Conservation (phyloP, 1,140 invertebrate species). For the Bicyclus anynana region DNA sequence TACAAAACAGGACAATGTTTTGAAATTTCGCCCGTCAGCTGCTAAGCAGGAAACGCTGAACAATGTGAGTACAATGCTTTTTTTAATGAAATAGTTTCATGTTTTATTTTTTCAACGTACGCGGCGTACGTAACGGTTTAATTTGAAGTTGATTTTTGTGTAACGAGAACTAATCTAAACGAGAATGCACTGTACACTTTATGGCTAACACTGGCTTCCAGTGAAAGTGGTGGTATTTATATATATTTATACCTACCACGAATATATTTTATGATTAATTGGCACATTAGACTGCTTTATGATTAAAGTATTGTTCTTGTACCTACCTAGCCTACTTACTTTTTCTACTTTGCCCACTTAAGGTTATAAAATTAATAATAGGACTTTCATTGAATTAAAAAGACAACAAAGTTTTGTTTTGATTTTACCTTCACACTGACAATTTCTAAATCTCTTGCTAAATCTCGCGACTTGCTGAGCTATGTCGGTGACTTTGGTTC, state of each 20-base stretch:
- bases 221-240: not conserved
- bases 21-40: conserved; percentile 42
- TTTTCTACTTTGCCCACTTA: no score
- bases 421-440: no score
- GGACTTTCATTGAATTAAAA: no score
- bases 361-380: no score
- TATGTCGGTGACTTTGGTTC: no score
- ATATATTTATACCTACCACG: not conserved
- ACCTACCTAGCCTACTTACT: no score
- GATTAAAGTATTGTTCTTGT: no score
- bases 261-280: not conserved
- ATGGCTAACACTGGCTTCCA: not conserved
- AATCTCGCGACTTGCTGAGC: no score
- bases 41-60: conserved; percentile 34
- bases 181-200: not conserved
- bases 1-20: conserved; percentile 38
- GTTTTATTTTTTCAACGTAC: not conserved
- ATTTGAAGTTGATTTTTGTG: conserved; percentile 6
- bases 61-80: conserved; percentile 41
- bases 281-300: not conserved
- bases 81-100: not conserved
- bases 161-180: not conserved
- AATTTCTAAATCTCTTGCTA: no score
- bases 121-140: not conserved
- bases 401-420: no score